These are phyloP conservation scores for Thalpophila matura DNA, from an alignment of 2,888 invertebrate genomes.

Conservation along the genomic window DNA sequence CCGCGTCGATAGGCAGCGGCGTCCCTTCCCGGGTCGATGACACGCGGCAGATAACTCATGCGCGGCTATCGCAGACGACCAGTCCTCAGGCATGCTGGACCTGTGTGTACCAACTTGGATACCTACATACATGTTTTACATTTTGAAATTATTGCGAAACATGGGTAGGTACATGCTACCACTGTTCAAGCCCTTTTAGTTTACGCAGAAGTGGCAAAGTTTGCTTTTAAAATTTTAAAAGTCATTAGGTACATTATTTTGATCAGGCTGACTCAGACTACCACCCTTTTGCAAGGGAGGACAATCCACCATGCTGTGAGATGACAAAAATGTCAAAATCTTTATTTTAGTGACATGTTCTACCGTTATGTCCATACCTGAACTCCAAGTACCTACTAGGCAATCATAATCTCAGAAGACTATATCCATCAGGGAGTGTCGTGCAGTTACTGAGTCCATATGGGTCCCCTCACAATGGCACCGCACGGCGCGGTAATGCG, in stretches of 20 bases:
- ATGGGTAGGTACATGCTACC: neutral
- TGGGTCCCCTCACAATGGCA: constrained; percentile 47
- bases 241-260: neutral
- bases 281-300: neutral
- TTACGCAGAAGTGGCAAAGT: neutral
- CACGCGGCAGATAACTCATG: constrained; percentile 50
- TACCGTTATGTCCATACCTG: constrained; percentile 15
- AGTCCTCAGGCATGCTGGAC: constrained; percentile 17
- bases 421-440: constrained; percentile 41
- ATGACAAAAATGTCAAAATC: neutral
- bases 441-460: constrained; percentile 38
- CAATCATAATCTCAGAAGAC: constrained; percentile 41
- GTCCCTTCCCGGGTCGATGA: constrained; percentile 63
- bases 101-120: neutral
- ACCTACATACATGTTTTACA: constrained; percentile 22
- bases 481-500: constrained; percentile 51
- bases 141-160: constrained; percentile 13
- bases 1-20: constrained; percentile 44
- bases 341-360: neutral
- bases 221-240: neutral
- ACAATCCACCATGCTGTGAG: neutral
- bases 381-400: constrained; percentile 20
- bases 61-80: constrained; percentile 47
- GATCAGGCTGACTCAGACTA: no score
- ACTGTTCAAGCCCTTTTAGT: neutral